These are phyloP conservation scores for Macroglossus sobrinus DNA, from an alignment of 2,113 vertebrate species.

Conservation along the genomic window DNA sequence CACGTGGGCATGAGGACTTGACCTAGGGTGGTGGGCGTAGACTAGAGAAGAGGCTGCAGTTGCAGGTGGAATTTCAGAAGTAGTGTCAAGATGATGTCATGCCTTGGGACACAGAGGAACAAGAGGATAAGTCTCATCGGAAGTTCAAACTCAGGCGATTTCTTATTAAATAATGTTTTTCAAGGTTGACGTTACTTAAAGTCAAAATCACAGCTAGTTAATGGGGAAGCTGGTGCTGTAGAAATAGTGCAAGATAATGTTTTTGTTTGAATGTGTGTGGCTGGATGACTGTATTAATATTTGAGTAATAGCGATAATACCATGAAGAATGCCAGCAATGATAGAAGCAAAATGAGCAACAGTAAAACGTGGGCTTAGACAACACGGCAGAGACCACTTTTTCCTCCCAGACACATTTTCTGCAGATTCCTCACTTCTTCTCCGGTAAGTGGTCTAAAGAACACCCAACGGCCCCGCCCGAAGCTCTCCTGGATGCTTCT, in stretches of 20 bases:
- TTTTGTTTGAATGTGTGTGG: not conserved
- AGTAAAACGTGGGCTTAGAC: not conserved
- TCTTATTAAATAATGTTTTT: not conserved
- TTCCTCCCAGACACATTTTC: not conserved
- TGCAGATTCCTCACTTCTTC: not conserved
- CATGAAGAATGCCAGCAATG: not conserved
- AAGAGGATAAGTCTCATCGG: not conserved
- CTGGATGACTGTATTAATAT: not conserved
- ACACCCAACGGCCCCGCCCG: not conserved
- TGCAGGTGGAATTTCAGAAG: not conserved
- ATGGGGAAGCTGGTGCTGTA: not conserved
- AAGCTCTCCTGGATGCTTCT: not conserved
- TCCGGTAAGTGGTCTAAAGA: not conserved
- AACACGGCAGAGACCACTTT: not conserved
- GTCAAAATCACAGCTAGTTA: not conserved
- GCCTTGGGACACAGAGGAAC: not conserved
- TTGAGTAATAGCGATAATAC: not conserved
- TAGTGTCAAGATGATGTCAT: not conserved
- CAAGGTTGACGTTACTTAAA: not conserved
- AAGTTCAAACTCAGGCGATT: not conserved
- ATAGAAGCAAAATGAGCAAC: not conserved
- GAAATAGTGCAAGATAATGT: not conserved
- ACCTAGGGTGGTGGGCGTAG: too few species aligned
- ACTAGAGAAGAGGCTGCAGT: not conserved
- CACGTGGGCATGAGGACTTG: not conserved